These are phyloP conservation scores for Punctoribates punctum DNA, from an alignment of 2,888 invertebrate species.

Conservation along the genomic window DNA sequence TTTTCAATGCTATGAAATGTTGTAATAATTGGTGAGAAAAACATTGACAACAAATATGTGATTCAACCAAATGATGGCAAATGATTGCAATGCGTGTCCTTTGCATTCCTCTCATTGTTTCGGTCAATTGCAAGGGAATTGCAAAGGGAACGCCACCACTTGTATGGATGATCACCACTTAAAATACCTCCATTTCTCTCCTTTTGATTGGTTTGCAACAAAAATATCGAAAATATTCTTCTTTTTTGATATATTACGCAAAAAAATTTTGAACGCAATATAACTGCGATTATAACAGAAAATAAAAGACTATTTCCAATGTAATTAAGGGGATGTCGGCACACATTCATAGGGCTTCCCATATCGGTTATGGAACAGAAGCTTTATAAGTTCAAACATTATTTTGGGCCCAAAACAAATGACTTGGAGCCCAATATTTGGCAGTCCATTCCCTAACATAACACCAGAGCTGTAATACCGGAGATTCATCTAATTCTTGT, in stretches of 20 bases:
- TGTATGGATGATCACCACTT: conserved; percentile 20
- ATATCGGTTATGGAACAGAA: too few species aligned
- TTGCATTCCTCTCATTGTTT: conserved; percentile 5
- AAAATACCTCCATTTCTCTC: conserved; percentile 15
- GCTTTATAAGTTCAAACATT: neutral
- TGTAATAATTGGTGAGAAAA: neutral
- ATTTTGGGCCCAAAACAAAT: conserved; percentile 17
- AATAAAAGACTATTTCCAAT: neutral
- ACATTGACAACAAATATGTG: conserved; percentile 6
- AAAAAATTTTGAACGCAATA: neutral
- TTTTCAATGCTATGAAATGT: neutral
- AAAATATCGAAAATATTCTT: neutral
- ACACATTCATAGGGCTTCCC: too few species aligned
- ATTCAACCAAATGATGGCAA: neutral
- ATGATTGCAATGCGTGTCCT: conserved; percentile 15
- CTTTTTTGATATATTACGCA: neutral
- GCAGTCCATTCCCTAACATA: neutral
- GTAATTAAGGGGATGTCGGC: neutral
- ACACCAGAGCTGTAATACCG: too few species aligned
- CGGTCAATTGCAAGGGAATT: conserved; percentile 5
- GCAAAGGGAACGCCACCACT: conserved; percentile 15
- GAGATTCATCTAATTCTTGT: too few species aligned
- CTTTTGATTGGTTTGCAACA: neutral
- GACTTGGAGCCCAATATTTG: conserved; percentile 1
- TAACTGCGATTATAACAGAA: neutral